phyloP scores from a whole-genome alignment of 1,140 invertebrate genomes.

The Camponotus vicinus region DNA sequence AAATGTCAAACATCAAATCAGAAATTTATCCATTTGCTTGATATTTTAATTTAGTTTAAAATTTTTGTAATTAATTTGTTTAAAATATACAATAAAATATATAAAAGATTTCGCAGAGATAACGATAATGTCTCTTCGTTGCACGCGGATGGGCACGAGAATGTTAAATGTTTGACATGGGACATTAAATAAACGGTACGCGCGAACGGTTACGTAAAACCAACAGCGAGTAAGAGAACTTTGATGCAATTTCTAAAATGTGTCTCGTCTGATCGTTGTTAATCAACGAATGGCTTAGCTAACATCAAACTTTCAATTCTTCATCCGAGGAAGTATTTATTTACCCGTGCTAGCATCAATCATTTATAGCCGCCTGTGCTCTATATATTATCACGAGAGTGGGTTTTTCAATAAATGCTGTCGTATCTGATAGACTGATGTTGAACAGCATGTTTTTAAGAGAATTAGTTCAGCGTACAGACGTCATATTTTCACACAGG shows the following conservation, averaged over 20 bases:
- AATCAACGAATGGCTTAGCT: conserved; percentile 52
- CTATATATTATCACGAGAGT: background rate
- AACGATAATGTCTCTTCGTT: conserved; percentile 47
- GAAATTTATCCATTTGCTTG: background rate
- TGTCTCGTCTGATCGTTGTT: conserved; percentile 21
- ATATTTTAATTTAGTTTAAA: conserved; percentile 8
- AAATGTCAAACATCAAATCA: background rate
- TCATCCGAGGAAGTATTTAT: background rate
- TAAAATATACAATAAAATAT: conserved; percentile 41
- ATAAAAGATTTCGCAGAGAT: background rate
- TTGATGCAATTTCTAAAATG: conserved; percentile 62
- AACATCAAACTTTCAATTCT: conserved; percentile 46
- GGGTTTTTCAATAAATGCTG: conserved; percentile 14
- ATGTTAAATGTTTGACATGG: conserved; percentile 57
- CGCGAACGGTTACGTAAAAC: conserved; percentile 56
- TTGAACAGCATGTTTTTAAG: background rate
- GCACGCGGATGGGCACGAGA: conserved; percentile 25
- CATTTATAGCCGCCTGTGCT: background rate
- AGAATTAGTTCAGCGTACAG: background rate
- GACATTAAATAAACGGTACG: conserved; percentile 67
- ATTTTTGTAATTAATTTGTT: conserved; percentile 20
- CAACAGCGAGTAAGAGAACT: conserved; percentile 52
- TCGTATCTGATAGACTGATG: background rate
- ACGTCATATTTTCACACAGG: background rate
- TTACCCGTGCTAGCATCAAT: conserved; percentile 13